Evolutionary conservation across 2,797 vertebrate species (phyloP), one percentile per base, ranked within the genome.

Genomic region (Parauchenoglanis punctatus): DNA sequence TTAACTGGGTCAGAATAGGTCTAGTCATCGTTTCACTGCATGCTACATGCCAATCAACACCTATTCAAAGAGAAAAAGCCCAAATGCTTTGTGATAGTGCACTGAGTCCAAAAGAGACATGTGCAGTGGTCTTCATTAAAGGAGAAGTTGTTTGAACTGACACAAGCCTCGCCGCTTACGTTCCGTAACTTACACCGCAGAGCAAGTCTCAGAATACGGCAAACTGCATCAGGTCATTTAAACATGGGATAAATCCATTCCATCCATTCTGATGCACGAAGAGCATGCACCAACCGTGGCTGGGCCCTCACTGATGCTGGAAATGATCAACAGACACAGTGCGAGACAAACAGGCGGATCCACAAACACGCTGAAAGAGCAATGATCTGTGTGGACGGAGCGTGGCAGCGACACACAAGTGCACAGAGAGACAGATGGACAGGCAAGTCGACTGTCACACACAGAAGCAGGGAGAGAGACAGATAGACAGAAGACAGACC

Each of bases 181-280:
- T 49, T 54, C 72, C 68, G 83, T 81, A 78, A 89, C 84, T 86
- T 78, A 75, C 82, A 85, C 76, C 78, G 84, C 75, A 86, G 83
- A 77, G 49, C 88, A 87, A 75, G 83, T 90, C 86, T 87, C 85
- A 90, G 87, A 91, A 89, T 86, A 90, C 84, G 67, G 72, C 84
- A 86, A 89, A 84, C 84, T 89, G 85, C 75, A 87, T 84, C 87
- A 84, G 88, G 85, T 77, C 58, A 44, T 68, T 85, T 59, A 85
- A 91, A 92, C 91, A 89, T 91, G 90, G 90, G 91, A 91, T 91
- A 91, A 90, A 93, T 92, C 91, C 89, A 87, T 46, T 87, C 87
- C 85, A 88, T 89, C 89, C 49, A 63, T 80, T 86, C 58, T 65
- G 67, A 86, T 85, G 85, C 84, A 86, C n/a, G 40, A 81, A 59